These are phyloP conservation scores for Rhombomys opimus DNA, from an alignment of 2,113 vertebrate species.

Conservation along the genomic window DNA sequence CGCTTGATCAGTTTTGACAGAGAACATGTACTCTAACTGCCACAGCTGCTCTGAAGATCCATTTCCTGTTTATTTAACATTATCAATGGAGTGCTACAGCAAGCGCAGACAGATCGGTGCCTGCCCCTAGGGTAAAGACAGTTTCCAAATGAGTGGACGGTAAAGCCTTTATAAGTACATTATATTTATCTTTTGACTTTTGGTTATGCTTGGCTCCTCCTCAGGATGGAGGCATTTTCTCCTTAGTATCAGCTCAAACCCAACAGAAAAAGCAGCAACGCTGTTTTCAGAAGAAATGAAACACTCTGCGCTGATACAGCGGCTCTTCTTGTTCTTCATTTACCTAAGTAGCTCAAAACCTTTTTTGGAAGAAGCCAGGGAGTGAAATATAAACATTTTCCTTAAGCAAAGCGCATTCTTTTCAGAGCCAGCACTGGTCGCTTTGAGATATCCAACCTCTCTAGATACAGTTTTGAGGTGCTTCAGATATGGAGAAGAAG, in stretches of 20 bases:
- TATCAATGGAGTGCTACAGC: constrained; percentile 38
- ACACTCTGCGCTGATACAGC: constrained; percentile 31
- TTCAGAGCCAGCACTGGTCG: constrained; percentile 57
- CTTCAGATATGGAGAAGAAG: background rate
- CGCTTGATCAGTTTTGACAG: constrained; percentile 30
- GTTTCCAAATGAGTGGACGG: constrained; percentile 48
- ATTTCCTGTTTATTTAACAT: constrained; percentile 64
- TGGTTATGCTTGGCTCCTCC: constrained; percentile 58
- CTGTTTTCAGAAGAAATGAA: constrained; percentile 65
- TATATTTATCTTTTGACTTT: constrained; percentile 66
- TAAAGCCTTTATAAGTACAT: constrained; percentile 44
- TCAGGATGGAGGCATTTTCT: constrained; percentile 50
- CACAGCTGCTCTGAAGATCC: background rate
- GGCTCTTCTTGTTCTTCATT: constrained; percentile 69
- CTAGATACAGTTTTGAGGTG: constrained; percentile 31
- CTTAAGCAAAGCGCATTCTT: constrained; percentile 69
- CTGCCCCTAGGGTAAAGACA: constrained; percentile 49
- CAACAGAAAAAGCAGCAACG: constrained; percentile 35
- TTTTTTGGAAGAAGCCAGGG: constrained; percentile 73
- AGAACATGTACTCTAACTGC: constrained; percentile 40
- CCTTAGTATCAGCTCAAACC: constrained; percentile 45
- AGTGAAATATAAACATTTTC: constrained; percentile 75
- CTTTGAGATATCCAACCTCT: constrained; percentile 30
- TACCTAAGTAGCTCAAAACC: constrained; percentile 63
- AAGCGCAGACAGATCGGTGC: constrained; percentile 65